A percentile compares a stretch with the other conserved stretches of the same genome.
Conservation (phyloP, 2,113 vertebrate species). For the Mola mola region DNA sequence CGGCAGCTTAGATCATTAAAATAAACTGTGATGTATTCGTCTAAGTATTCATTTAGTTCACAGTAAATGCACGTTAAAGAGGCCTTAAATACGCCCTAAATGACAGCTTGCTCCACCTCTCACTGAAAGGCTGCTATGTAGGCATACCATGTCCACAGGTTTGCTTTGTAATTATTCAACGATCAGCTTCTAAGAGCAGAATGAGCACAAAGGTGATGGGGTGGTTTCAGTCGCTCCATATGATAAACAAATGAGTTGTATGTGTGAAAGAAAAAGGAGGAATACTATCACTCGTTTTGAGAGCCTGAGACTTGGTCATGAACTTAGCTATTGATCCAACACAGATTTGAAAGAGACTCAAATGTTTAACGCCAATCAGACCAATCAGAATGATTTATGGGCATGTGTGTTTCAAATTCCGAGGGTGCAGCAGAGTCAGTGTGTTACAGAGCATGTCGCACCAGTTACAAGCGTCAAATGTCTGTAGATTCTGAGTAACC, state of each 20-base stretch:
- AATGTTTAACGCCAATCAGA: neutral
- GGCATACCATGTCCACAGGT: neutral
- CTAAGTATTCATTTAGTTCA: no score
- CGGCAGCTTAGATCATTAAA: neutral
- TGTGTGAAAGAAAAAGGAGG: neutral
- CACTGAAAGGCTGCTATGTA: neutral
- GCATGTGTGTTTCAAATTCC: neutral
- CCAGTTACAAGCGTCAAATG: neutral
- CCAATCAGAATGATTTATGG: neutral
- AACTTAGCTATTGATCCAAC: neutral
- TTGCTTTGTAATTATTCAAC: neutral
- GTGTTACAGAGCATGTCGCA: neutral
- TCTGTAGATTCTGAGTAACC: neutral
- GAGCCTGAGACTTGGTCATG: no score
- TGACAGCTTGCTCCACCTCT: neutral
- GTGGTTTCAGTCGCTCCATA: neutral
- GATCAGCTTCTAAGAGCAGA: neutral
- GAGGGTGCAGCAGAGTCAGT: slow-evolving; percentile 1
- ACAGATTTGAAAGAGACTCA: neutral
- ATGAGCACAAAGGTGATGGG: neutral
- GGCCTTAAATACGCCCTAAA: no score
- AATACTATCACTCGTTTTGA: no score
- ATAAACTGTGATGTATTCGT: no score
- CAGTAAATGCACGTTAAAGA: no score
- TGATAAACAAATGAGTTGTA: neutral